Evolutionary conservation across 2,797 vertebrate genomes (phyloP).

Genomic region (Astyanax mexicanus): DNA sequence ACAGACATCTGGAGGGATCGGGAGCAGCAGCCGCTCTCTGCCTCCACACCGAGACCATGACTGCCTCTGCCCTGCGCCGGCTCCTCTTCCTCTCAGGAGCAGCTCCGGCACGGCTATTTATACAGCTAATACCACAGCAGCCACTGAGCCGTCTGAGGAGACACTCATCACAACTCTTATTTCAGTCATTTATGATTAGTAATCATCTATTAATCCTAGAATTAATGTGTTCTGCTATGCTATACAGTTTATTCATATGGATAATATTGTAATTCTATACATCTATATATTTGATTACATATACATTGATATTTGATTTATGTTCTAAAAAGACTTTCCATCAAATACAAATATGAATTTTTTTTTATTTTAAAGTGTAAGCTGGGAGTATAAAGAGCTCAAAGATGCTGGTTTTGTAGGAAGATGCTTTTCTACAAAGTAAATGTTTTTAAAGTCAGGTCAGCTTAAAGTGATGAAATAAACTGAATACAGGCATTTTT

Average conservation of each 20-base stretch:
- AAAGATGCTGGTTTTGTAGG: no score
- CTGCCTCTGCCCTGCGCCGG: conserved; percentile 26
- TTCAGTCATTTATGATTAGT: conserved; percentile 11
- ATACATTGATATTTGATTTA: no score
- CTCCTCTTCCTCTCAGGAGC: conserved; percentile 20
- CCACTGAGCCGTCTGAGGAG: conserved; percentile 20
- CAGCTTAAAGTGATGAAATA: no score
- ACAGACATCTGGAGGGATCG: conserved; percentile 68
- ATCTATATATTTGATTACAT: no score
- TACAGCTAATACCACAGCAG: conserved; percentile 36
- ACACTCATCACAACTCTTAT: conserved; percentile 21
- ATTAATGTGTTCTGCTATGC: not conserved
- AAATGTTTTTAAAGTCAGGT: no score
- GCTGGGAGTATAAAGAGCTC: no score
- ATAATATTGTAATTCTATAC: not conserved
- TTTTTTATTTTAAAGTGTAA: no score
- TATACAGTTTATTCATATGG: no score
- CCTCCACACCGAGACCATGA: conserved; percentile 30
- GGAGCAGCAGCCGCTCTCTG: conserved; percentile 44
- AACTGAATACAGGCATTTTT: no score
- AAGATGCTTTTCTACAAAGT: no score
- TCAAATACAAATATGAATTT: no score
- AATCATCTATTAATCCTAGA: not conserved
- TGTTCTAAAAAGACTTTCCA: no score
- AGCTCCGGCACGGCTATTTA: conserved; percentile 47